Evolutionary conservation across 2,113 vertebrate genomes (phyloP), one percentile per base, ranked within the genome.

Genomic region (Balaenoptera acutorostrata): DNA sequence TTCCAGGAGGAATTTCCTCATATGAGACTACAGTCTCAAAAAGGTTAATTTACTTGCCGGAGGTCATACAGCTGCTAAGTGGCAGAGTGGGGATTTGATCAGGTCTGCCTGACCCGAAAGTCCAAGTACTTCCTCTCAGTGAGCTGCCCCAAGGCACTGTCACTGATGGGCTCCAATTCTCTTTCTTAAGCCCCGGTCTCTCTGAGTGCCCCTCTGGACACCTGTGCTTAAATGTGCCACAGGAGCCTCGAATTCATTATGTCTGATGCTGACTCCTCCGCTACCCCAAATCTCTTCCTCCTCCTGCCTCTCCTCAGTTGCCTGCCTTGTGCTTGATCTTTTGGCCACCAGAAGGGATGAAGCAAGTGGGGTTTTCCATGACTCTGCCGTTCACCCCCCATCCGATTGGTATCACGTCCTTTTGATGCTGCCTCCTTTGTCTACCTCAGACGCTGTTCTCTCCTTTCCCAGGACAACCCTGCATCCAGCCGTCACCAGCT

Each of bases 1-100:
- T 93, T 84, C 57, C 39, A 33, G 61, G 78, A 89, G 77, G 63
- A 74, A 86, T 93, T 88, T 85, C 59, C 71, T 91, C 46, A 77
- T 39, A 33, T 75, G 64, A 97, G 63, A 82, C n/a, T 36, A 29
- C 31, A 61, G 75, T 71, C 61, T 85, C n/a, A 36, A 13, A 86
- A 97, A 89, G 31, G 80, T 41, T 63, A 59, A 88, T 88, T 78
- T 49, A 29, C 39, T 88, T 78, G 69, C 64, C 39, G 15, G 0
- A 25, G 46, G 46, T 86, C 20, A 0, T 5, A 8, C 4, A 52
- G 49, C 82, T 83, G 5, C 63, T 29, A 44, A 83, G 77, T 77
- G 68, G 23, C 87, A 75, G 68, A 69, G n/a, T 9, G 17, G 31
- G 27, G 33, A 2, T 77, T 80, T 46, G 36, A 89, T 29, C 41